phyloP scores from a whole-genome alignment of 37 sponge, comb jelly and placozoan genomes.

The Diacarnus erythraeanus region DNA sequence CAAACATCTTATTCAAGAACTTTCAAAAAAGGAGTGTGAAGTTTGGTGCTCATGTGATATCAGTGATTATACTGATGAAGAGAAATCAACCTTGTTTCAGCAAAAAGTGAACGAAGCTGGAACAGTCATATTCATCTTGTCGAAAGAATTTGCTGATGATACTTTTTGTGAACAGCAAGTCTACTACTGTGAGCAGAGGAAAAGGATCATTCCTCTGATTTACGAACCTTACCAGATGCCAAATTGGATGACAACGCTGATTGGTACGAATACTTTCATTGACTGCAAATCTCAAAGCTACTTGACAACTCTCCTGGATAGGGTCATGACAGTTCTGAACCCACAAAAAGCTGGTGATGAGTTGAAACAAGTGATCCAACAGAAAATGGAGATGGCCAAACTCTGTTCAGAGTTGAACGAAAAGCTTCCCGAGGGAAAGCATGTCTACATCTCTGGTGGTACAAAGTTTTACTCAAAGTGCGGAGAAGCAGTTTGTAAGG shows the following conservation, averaged over 20 bases:
- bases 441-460: slow-evolving; percentile 79
- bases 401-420: slow-evolving; percentile 37
- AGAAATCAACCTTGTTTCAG: slow-evolving; percentile 24
- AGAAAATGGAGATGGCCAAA: slow-evolving; percentile 20
- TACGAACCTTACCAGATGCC: slow-evolving; percentile 58
- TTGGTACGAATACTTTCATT: slow-evolving; percentile 72
- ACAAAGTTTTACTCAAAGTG: slow-evolving; percentile 59
- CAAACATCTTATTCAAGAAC: background rate
- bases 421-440: slow-evolving; percentile 48
- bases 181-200: slow-evolving; percentile 84
- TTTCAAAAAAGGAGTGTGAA: slow-evolving; percentile 47
- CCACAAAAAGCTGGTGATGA: slow-evolving; percentile 35
- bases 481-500: slow-evolving; percentile 61
- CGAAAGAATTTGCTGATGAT: slow-evolving; percentile 50
- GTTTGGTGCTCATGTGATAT: slow-evolving; percentile 44
- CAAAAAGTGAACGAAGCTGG: slow-evolving; percentile 67
- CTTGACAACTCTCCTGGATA: slow-evolving; percentile 23
- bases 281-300: slow-evolving; percentile 34
- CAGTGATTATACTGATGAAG: background rate
- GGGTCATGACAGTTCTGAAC: slow-evolving; percentile 42
- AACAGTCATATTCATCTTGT: slow-evolving; percentile 65
- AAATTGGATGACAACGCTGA: slow-evolving; percentile 72
- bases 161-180: slow-evolving; percentile 67
- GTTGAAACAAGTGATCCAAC: slow-evolving; percentile 12
- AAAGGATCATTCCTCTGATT: slow-evolving; percentile 71